Evolutionary conservation across 2,888 invertebrate species (phyloP).

Genomic region (Lepeophtheirus nordmannii): DNA sequence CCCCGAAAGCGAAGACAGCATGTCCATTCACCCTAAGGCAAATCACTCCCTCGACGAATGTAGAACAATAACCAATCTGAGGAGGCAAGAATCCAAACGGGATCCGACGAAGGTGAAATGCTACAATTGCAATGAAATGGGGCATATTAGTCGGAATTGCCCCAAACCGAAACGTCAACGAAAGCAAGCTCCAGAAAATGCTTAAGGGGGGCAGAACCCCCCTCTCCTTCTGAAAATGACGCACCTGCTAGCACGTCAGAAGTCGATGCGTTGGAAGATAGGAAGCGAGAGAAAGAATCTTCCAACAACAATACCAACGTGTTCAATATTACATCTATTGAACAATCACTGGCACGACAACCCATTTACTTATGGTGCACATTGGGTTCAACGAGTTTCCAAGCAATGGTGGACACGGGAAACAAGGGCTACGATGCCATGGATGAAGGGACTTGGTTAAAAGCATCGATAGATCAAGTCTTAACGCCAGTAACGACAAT

Average conservation of each 20-base stretch:
- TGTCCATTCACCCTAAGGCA: neutral
- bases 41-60: neutral
- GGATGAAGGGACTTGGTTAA: neutral
- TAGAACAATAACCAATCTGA: too few relatives aligned
- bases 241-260: neutral
- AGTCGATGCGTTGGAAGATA: neutral
- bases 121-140: neutral
- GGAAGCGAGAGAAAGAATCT: neutral
- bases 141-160: neutral
- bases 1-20: neutral
- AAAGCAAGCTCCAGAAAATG: neutral
- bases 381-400: neutral
- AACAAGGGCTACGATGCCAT: neutral
- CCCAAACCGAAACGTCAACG: neutral
- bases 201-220: neutral
- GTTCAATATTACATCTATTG: too few relatives aligned
- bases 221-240: neutral
- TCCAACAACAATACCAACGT: neutral
- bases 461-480: too few relatives aligned
- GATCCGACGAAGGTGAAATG: neutral
- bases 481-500: neutral
- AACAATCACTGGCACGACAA: neutral
- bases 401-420: neutral
- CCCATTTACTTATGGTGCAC: neutral
- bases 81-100: too few relatives aligned